These are phyloP conservation scores for Oligia strigilis DNA, from an alignment of 2,888 invertebrate genomes.

Conservation along the genomic window DNA sequence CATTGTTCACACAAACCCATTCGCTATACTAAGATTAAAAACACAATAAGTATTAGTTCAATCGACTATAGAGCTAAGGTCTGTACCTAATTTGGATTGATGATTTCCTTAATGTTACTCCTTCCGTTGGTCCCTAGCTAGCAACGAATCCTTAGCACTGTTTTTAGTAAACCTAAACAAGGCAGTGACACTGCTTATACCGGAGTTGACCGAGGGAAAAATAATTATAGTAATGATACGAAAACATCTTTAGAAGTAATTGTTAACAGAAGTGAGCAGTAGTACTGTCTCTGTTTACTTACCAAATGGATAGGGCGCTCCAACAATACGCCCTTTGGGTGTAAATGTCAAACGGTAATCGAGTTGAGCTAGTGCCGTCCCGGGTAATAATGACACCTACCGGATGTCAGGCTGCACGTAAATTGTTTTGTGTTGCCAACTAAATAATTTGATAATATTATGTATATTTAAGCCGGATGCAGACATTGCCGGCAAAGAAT, in stretches of 20 bases:
- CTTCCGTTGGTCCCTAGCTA: slow-evolving; percentile 47
- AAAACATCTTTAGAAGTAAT: slow-evolving; percentile 29
- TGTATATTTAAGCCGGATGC: slow-evolving; percentile 60
- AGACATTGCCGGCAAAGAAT: slow-evolving; percentile 54
- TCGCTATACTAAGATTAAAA: slow-evolving; percentile 69
- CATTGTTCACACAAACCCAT: slow-evolving; percentile 81
- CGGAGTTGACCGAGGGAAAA: not conserved
- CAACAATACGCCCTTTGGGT: slow-evolving; percentile 74
- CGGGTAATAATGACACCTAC: slow-evolving; percentile 69
- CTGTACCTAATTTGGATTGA: slow-evolving; percentile 49
- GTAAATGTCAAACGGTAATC: slow-evolving; percentile 77
- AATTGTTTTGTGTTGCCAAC: slow-evolving; percentile 64
- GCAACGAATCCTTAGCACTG: not conserved
- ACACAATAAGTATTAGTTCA: slow-evolving; percentile 65
- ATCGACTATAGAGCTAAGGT: slow-evolving; percentile 49
- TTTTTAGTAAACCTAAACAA: slow-evolving; percentile 17
- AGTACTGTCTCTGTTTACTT: slow-evolving; percentile 61
- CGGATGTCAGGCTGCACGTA: slow-evolving; percentile 70
- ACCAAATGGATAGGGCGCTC: slow-evolving; percentile 59
- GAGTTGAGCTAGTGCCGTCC: slow-evolving; percentile 69
- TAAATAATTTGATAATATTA: slow-evolving; percentile 65
- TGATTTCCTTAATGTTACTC: slow-evolving; percentile 60
- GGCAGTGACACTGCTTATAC: not conserved
- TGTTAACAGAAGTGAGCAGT: slow-evolving; percentile 39
- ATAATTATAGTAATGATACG: slow-evolving; percentile 26